Base-by-base conservation (phyloP, 1,140 invertebrate genomes). In the Mycetomoellerius zeteki region DNA sequence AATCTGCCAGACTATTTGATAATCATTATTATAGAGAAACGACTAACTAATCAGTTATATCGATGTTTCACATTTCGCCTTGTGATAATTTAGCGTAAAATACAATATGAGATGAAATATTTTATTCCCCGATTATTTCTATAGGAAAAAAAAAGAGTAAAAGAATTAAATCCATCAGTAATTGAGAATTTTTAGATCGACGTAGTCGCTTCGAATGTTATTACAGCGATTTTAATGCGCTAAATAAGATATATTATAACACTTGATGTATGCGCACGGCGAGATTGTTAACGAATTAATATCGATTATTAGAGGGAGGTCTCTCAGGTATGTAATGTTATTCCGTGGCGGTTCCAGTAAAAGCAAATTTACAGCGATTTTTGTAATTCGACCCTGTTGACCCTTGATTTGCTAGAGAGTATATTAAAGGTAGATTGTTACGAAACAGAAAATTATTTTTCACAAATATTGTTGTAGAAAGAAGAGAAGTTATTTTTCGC, bases 381-480 rank as follows among this genome's bases (percentile, higher is more conserved):
- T 82, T 82, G 54, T 73, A 56, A 82, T 58, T 72, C 67, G 67
- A 82, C 19, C 67, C 24, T 82, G 33, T 71, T 82, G 67, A 24
- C 33, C 19, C 37, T 21, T 24, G 21, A 82, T 56, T 56, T 58
- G 33, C 10, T 82, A 58, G 21, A 72, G 37, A 21, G 12, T n/a
- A 52, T 50, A 65, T 65, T 50, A 30, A 69, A 47, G 52, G 1
- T 82, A 60, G 16, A 73, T 58, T 82, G 80, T 82, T 82, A 80
- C 14, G 12, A 56, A 6, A 56, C 21, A 54, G 14, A 43, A 37
- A 54, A 54, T 80, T 54, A 82, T 72, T 82, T 82, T 82, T 56
- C 14, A 72, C 2, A 10, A 3, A 30, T 16, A 58, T 47, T 33
- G 77, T 80, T 82, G 24, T 72, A 72, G 30, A 58, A 56, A 27